A percentile compares a stretch with the other conserved stretches of the same genome.
These are phyloP conservation scores for Bombus superbus DNA, from an alignment of 1,140 invertebrate genomes.

Conservation along the genomic window DNA sequence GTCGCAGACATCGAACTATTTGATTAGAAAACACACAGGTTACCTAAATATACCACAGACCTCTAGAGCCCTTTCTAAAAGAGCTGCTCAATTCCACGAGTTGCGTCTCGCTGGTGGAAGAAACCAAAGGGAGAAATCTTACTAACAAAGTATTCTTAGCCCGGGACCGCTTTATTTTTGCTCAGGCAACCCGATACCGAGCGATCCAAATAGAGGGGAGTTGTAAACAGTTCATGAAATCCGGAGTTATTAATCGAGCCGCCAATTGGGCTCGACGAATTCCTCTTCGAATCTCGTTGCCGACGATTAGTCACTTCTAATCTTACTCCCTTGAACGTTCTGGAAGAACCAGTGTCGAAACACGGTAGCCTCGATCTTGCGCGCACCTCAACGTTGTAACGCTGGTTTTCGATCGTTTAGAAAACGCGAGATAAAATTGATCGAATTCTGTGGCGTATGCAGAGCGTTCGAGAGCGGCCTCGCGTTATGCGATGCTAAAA, in stretches of 20 bases:
- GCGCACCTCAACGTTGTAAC: not conserved
- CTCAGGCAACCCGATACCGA: conserved; percentile 7
- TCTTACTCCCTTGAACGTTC: conserved; percentile 43
- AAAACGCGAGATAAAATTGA: not conserved
- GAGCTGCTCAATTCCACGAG: not conserved
- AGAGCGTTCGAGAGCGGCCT: conserved; percentile 11
- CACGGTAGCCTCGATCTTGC: conserved; percentile 1
- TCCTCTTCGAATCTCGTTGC: not conserved
- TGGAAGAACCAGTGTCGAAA: conserved; percentile 33
- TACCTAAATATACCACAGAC: too few species aligned
- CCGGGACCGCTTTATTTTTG: conserved; percentile 18
- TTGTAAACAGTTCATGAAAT: conserved; percentile 28
- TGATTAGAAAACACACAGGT: too few species aligned
- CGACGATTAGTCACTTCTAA: conserved; percentile 48
- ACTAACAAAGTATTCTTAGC: conserved; percentile 1
- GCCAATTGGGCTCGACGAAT: not conserved
- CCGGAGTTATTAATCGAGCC: conserved; percentile 11
- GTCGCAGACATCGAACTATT: too few species aligned
- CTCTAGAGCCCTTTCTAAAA: too few species aligned
- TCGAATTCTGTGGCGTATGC: not conserved
- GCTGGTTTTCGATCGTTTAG: not conserved
- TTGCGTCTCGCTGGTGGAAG: conserved; percentile 5
- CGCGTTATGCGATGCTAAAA: conserved; percentile 51
- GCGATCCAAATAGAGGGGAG: not conserved
- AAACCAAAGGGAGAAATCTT: not conserved